phyloP scores from a whole-genome alignment of 2,888 invertebrate species.

The Macaria liturata region DNA sequence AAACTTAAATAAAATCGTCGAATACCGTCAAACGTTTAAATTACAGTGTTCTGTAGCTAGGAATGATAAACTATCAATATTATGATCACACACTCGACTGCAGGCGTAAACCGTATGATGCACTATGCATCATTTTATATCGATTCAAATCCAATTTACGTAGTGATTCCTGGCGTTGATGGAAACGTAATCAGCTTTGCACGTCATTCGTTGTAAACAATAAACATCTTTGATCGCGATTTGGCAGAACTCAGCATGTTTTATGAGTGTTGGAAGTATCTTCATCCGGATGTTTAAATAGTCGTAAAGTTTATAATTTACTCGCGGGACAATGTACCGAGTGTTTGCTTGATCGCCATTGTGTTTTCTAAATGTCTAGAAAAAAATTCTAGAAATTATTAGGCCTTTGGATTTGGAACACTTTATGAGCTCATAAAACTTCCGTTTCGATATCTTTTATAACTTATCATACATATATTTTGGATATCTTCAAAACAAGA shows the following conservation, averaged over 20 bases:
- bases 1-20: too few relatives aligned
- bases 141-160: constrained; percentile 22
- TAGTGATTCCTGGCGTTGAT: constrained; percentile 24
- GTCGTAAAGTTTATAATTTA: constrained; percentile 33
- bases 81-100: background rate
- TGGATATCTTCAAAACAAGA: too few relatives aligned
- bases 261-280: constrained; percentile 31
- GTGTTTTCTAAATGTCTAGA: constrained; percentile 5
- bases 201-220: constrained; percentile 32
- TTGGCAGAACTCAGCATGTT: constrained; percentile 29
- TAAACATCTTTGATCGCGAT: constrained; percentile 33
- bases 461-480: too few relatives aligned
- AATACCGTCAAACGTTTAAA: too few relatives aligned
- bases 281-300: constrained; percentile 33
- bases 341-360: constrained; percentile 22
- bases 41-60: too few relatives aligned
- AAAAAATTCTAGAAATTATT: too few relatives aligned
- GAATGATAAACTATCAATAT: too few relatives aligned
- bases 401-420: too few relatives aligned
- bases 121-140: constrained; percentile 21
- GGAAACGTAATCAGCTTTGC: constrained; percentile 25
- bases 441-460: too few relatives aligned
- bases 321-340: constrained; percentile 27
- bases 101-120: constrained; percentile 6
- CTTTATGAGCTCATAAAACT: too few relatives aligned